Percentiles rank a stretch among this genome's conserved stretches.
Conservation (phyloP, 2,113 vertebrate species). For the Diphyllodes magnificus region DNA sequence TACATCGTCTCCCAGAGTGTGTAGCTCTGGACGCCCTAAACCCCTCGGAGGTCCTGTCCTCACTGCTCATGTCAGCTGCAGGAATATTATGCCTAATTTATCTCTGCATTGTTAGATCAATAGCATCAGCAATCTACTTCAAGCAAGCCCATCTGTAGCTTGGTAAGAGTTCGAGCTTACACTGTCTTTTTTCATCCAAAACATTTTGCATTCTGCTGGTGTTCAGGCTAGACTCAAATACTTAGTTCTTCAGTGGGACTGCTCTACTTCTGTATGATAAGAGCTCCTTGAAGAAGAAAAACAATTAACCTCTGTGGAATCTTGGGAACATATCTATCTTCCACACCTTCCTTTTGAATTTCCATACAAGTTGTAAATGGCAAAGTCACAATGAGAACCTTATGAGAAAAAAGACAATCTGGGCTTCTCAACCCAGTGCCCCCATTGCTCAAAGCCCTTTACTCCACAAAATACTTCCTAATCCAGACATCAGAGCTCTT, state of each 20-base stretch:
- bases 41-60: accelerated
- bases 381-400: neutral
- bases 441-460: neutral
- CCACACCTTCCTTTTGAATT: neutral
- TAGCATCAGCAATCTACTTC: neutral
- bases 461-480: neutral
- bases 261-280: conserved; percentile 29
- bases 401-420: neutral
- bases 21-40: neutral
- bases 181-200: neutral
- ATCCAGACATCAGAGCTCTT: neutral
- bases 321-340: neutral
- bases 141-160: neutral
- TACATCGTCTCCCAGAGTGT: neutral
- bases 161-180: neutral
- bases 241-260: neutral
- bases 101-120: neutral
- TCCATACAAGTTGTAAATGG: neutral
- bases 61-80: neutral
- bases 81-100: neutral
- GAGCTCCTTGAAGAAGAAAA: conserved; percentile 35
- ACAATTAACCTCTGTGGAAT: conserved; percentile 38
- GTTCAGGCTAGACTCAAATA: neutral
- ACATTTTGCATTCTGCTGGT: neutral
- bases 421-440: neutral